Conservation (phyloP, 2,113 vertebrate species). For the Mirounga angustirostris region DNA sequence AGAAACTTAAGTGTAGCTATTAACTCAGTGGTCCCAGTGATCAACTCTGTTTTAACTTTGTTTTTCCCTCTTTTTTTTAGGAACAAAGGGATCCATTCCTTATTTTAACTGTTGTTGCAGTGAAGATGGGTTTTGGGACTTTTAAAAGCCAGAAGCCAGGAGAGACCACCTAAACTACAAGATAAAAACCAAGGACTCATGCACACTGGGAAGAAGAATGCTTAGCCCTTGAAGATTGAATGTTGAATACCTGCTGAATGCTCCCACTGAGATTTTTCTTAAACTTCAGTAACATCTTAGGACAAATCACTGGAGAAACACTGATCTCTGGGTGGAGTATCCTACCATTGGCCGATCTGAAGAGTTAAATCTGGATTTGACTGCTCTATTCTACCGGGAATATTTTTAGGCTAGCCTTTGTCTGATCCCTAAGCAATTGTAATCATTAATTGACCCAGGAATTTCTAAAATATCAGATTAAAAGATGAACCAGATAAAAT, state of each 20-base stretch:
- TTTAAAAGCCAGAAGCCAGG: conserved; percentile 29
- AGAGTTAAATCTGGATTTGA: conserved; percentile 70
- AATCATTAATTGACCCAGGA: conserved; percentile 10
- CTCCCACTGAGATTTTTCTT: conserved; percentile 53
- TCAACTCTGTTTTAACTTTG: not conserved
- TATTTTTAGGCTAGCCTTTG: conserved; percentile 54
- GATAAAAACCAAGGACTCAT: conserved; percentile 55
- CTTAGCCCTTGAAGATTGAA: conserved; percentile 62
- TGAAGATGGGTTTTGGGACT: conserved; percentile 67
- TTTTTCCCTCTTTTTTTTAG: not conserved
- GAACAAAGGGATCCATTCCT: conserved; percentile 46
- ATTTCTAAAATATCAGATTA: conserved; percentile 30
- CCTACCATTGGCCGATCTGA: not conserved
- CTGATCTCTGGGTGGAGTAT: not conserved
- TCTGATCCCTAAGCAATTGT: conserved; percentile 35
- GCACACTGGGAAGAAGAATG: not conserved
- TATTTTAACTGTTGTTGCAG: conserved; percentile 50
- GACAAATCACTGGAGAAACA: conserved; percentile 41
- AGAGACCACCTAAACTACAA: not conserved
- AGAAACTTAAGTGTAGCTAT: conserved; percentile 50
- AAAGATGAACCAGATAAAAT: conserved; percentile 53
- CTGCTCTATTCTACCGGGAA: conserved; percentile 37
- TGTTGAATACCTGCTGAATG: conserved; percentile 20
- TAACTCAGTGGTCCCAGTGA: conserved; percentile 15
- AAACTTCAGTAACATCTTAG: conserved; percentile 12